These are phyloP conservation scores for Volucella inanis DNA, from an alignment of 2,888 invertebrate genomes.

Conservation along the genomic window DNA sequence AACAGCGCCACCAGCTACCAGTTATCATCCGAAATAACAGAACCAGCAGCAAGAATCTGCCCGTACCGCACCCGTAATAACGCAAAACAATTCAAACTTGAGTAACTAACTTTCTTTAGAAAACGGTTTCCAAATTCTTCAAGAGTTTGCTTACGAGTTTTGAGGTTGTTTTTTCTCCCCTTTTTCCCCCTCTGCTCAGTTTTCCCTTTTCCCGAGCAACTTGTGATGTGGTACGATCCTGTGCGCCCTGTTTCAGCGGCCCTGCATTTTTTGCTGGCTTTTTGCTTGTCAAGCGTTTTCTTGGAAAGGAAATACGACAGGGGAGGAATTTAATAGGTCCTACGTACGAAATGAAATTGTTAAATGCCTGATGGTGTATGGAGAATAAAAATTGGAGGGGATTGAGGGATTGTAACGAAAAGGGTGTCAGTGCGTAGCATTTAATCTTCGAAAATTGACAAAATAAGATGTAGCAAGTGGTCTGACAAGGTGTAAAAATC, in stretches of 20 bases:
- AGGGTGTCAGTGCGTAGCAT: no score
- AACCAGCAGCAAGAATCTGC: slow-evolving; percentile 18
- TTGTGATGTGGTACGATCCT: background rate
- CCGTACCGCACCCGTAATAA: slow-evolving; percentile 66
- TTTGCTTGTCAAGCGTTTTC: slow-evolving; percentile 15
- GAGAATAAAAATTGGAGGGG: background rate
- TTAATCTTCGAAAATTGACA: no score
- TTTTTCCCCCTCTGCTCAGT: no score
- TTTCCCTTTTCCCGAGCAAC: background rate
- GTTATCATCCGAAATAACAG: slow-evolving; percentile 15
- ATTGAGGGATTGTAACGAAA: background rate
- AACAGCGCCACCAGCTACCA: slow-evolving; percentile 17
- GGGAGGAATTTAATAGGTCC: slow-evolving; percentile 55
- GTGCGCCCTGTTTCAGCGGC: slow-evolving; percentile 27
- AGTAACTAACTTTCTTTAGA: slow-evolving; percentile 71
- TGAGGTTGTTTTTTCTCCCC: slow-evolving; percentile 21
- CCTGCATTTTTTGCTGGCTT: slow-evolving; percentile 4
- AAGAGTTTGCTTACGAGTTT: slow-evolving; percentile 71
- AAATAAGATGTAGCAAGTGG: no score
- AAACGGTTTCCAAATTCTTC: slow-evolving; percentile 71
- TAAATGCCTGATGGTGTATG: slow-evolving; percentile 9
- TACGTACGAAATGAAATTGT: slow-evolving; percentile 32
- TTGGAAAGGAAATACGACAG: slow-evolving; percentile 23
- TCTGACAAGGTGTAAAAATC: no score
- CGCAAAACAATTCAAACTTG: slow-evolving; percentile 74